Base-by-base conservation (phyloP, 2,797 vertebrate species). In the Tapirus indicus region DNA sequence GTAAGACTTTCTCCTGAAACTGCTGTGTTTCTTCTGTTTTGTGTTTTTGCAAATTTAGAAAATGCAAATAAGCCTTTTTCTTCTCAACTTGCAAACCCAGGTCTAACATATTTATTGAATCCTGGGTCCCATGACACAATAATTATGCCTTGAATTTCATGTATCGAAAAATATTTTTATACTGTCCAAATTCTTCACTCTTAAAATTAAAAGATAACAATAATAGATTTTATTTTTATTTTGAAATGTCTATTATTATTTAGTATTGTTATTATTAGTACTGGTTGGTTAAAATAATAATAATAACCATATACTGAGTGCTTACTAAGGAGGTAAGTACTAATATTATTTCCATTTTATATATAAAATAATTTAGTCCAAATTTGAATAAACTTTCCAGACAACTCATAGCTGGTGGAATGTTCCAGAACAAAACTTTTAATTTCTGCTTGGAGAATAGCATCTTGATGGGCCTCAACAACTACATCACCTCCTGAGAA, bases 381-480 rank as follows among this genome's bases (percentile, higher is more conserved):
- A 94, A 58, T 18, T 95, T 98, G 0, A 97, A 96, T 9, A 92
- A 90, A 3, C 99, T 99, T 94, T 99, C 99, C 0, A 91, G 98
- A 16, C 49, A 88, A 0, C 95, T 98, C 41, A 95, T 95, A 0
- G 98, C 84, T 56, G 89, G 74, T 0, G 99, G 99, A 78, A 99
- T 99, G 99, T 99, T 98, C 95, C 96, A 77, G 27, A 96, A 99
- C 52, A 94, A 97, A 0, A 91, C 99, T 52, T 98, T 99, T 64
- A 99, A 99, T 95, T 99, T 98, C 0, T 35, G 52, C 5, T 8
- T 98, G 78, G 99, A 99, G 29, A 99, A 97, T 49, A 99, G 98
- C 71, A 7, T 72, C 0, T 98, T 99, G 96, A 98, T 98, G 0
- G 98, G 98, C 13, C 71, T 96, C 0, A 97, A 89, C 83, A 98